Evolutionary conservation across 2,888 invertebrate species (phyloP).

Genomic region (Scaptomyza tumidula): DNA sequence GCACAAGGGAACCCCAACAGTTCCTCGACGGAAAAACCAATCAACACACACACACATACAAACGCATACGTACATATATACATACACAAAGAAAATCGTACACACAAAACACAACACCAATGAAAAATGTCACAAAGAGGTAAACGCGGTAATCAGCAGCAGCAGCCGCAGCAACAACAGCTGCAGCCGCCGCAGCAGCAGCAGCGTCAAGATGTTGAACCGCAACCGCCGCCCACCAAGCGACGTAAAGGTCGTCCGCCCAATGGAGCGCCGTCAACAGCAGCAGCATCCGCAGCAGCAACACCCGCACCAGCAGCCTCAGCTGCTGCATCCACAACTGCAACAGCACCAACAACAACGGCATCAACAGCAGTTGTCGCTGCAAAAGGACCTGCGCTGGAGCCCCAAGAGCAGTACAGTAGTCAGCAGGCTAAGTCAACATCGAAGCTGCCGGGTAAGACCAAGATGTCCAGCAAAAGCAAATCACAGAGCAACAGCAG

Average conservation of each 20-base stretch:
- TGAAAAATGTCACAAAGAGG: conserved; percentile 90
- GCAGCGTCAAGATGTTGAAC: conserved; percentile 84
- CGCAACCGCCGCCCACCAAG: conserved; percentile 88
- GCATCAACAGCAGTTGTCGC: conserved; percentile 58
- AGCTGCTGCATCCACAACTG: conserved; percentile 46
- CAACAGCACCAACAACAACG: conserved; percentile 75
- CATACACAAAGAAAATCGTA: conserved; percentile 55
- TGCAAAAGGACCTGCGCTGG: conserved; percentile 38
- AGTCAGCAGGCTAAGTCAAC: conserved; percentile 41
- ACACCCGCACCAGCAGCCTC: conserved; percentile 35
- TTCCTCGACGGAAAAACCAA: conserved; percentile 51
- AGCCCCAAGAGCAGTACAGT: conserved; percentile 41
- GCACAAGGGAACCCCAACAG: conserved; percentile 56
- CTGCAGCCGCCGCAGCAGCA: conserved; percentile 85
- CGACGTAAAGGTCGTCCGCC: conserved; percentile 90
- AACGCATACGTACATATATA: conserved; percentile 9
- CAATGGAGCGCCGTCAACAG: conserved; percentile 77
- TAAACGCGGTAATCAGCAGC: conserved; percentile 89
- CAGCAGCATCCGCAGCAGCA: conserved; percentile 63
- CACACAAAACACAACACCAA: conserved; percentile 76
- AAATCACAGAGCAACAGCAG: conserved; percentile 62
- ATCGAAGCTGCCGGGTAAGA: conserved; percentile 61
- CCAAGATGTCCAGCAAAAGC: conserved; percentile 63
- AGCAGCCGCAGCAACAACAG: conserved; percentile 85
- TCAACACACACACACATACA: conserved; percentile 32